Conservation (phyloP, 2,888 invertebrate genomes). For the Ganaspis brasiliensis region DNA sequence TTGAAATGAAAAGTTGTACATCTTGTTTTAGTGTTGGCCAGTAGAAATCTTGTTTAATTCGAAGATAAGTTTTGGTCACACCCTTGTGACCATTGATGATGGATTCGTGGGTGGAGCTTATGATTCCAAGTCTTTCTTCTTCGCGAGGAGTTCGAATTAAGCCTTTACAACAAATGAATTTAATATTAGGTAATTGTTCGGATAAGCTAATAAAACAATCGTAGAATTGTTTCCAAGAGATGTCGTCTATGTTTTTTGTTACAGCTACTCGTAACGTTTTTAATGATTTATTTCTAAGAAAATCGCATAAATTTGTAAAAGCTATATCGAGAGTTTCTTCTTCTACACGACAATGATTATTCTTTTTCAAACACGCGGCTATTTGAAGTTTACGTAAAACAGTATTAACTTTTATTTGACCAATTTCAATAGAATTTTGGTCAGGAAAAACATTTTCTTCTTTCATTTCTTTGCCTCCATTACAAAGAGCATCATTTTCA, state of each 20-base stretch:
- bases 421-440: too few species aligned
- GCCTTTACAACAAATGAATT: background rate
- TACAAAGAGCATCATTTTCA: too few species aligned
- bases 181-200: background rate
- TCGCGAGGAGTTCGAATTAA: background rate
- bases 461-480: too few species aligned
- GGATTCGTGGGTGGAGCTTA: background rate
- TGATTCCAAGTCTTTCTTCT: background rate
- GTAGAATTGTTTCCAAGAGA: background rate
- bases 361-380: too few species aligned
- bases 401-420: too few species aligned
- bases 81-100: constrained; percentile 40
- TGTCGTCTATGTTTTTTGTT: background rate
- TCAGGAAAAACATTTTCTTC: too few species aligned
- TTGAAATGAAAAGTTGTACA: background rate
- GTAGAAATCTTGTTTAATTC: constrained; percentile 33
- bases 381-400: too few species aligned
- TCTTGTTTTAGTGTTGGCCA: constrained; percentile 27
- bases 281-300: background rate
- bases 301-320: too few species aligned
- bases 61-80: constrained; percentile 38
- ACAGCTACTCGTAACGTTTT: background rate
- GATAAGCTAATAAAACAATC: background rate
- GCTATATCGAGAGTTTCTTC: too few species aligned
- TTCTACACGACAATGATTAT: too few species aligned